Base-by-base conservation (phyloP, 2,113 vertebrate species). In the Hyperopisus bebe region DNA sequence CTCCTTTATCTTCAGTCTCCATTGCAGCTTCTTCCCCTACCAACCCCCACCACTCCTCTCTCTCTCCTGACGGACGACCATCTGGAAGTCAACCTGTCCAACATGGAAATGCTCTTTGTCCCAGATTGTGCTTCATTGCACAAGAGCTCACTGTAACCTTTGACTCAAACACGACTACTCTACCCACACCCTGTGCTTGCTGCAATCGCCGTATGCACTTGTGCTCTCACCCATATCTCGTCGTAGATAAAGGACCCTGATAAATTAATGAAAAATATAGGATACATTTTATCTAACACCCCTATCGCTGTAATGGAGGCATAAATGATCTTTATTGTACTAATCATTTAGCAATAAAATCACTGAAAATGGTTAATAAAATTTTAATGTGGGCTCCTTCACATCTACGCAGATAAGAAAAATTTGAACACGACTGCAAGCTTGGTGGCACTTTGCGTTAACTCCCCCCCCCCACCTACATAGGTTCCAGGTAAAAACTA, bases 31-130 rank as follows among this genome's bases (percentile, higher is more conserved):
- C 74, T 42, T 42, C 74, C 1, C 31, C 74, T 1, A 42, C 35
- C 70, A 77, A 42, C 35, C 74, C 35, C 31, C 35, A 7, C 74
- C 74, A 2, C 74, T n/a, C 70, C 62, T 39, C n/a, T 77, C n/a
- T 77, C 70, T 77, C 74, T 80, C 74, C 74, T 80, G 74, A 80
- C 74, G 74, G 5, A 80, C 74, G 74, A 42, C 74, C 74, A 80
- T 42, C 74, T 80, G 74, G 74, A 80, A 80, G 74, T 80, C 35
- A 80, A 42, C 74, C 74, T 80, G 74, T 80, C 74, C 74, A 42
- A 42, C 74, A 42, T 80, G 11, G 74, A 80, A 42, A 42, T 39
- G 31, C 74, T 42, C 31, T 42, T 42, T 80, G 35, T 80, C 74
- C 74, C 74, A 42, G 74, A 70, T 70, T 70, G 62, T 70, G 62